Percentiles rank a stretch among this genome's conserved stretches.
These are phyloP conservation scores for Agrochola lychnidis DNA, from an alignment of 2,888 invertebrate species.

Conservation along the genomic window DNA sequence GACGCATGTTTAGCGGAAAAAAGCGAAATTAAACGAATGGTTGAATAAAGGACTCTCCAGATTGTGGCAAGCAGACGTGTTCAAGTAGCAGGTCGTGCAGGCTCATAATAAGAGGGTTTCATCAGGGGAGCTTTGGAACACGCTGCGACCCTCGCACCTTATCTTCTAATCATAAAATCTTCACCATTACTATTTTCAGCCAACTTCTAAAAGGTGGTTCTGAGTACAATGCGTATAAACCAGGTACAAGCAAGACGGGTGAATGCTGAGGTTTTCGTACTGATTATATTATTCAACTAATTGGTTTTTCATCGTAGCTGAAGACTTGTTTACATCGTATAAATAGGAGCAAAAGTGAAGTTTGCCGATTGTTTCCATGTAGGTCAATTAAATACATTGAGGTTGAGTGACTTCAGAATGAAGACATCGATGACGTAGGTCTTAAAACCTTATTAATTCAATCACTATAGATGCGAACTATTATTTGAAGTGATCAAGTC, in stretches of 20 bases:
- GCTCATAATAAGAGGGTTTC: slow-evolving; percentile 87
- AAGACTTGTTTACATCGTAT: background rate
- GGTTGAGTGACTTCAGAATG: background rate
- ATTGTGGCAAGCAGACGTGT: slow-evolving; percentile 88
- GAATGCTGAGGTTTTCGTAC: background rate
- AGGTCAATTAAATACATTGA: too few relatives aligned
- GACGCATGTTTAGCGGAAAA: slow-evolving; percentile 65
- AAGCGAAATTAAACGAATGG: slow-evolving; percentile 77
- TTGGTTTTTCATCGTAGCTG: background rate
- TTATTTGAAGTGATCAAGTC: slow-evolving; percentile 46
- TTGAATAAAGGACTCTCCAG: slow-evolving; percentile 82
- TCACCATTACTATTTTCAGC: slow-evolving; percentile 67
- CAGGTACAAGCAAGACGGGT: background rate
- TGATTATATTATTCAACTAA: background rate
- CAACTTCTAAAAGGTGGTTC: slow-evolving; percentile 45
- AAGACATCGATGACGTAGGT: background rate
- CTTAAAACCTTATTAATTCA: background rate
- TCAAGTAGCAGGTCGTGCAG: slow-evolving; percentile 86
- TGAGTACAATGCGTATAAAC: slow-evolving; percentile 20
- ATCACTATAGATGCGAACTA: background rate
- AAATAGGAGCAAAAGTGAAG: background rate
- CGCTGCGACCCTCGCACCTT: slow-evolving; percentile 74
- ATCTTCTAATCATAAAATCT: slow-evolving; percentile 81
- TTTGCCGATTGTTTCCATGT: background rate
- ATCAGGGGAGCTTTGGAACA: slow-evolving; percentile 74